Evolutionary conservation across 2,888 invertebrate species (phyloP), one percentile per base, ranked within the genome.

Genomic region (Eupithecia exiguata): DNA sequence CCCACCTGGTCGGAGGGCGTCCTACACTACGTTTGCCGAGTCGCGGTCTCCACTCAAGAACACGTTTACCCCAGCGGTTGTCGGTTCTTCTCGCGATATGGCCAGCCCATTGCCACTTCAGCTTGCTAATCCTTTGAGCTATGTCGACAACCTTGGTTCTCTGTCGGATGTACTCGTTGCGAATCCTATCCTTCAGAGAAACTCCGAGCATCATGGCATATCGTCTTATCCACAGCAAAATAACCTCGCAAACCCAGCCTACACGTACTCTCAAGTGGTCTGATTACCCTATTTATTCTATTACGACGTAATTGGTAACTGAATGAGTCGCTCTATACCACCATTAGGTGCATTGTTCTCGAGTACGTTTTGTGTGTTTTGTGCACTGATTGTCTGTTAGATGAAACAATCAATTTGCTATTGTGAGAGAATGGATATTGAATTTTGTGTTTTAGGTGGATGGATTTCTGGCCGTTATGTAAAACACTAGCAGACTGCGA

Each of bases 211-310:
- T n/a, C n/a, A n/a, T n/a, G n/a, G n/a, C n/a, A n/a, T n/a, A n/a
- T 38, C n/a, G n/a, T 35, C 70, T 71, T 46, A 68, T 70, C 63
- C 43, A 67, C 67, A 70, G 69, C 70, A 71, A 71, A 43, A 21
- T 40, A 66, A 66, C 21, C 62, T 62, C 35, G 62, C 62, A 18
- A 62, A 18, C 69, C 68, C n/a, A 25, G 58, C 67, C 49, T 71
- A 46, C 49, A 30, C 61, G 49, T 30, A 25, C 46, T 18, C 49
- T 65, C 58, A 92, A 94, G 92, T 92, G 91, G 88, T 84, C 89
- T 94, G 93, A 94, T 94, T 93, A 93, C 92, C 89, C 93, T 89
- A 92, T 93, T 94, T 94, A 94, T 93, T 94, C 92, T 92, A 94
- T 94, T 93, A 94, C 87, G 86, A 85, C 14, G 81, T 92, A 91